Evolutionary conservation across 2,113 vertebrate genomes (phyloP).

Genomic region (Aegotheles bennettii): DNA sequence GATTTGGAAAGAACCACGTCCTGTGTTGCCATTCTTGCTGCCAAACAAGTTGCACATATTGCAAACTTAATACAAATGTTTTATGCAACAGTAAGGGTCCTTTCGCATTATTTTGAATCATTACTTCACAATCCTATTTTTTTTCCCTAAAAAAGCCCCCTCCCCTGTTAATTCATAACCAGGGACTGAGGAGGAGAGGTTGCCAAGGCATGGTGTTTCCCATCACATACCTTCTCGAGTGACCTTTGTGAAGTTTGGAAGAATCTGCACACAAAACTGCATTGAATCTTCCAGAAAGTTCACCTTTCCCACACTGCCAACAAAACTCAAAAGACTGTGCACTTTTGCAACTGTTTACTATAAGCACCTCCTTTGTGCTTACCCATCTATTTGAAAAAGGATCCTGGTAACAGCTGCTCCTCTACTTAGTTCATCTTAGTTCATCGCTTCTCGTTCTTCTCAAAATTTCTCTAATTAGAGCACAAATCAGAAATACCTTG

Average conservation of each 20-base stretch:
- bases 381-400: background rate
- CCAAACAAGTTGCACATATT: background rate
- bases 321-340: background rate
- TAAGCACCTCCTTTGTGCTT: background rate
- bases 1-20: background rate
- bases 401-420: background rate
- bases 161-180: background rate
- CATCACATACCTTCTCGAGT: background rate
- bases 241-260: background rate
- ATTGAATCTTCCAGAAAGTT: background rate
- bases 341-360: background rate
- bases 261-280: background rate
- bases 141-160: no score
- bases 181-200: background rate
- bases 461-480: background rate
- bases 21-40: background rate
- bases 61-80: background rate
- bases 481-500: background rate
- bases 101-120: background rate
- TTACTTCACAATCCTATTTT: background rate
- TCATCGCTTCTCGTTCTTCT: background rate
- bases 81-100: background rate
- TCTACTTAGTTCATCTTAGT: background rate
- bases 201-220: background rate
- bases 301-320: background rate